Conservation (phyloP, 2,797 vertebrate species). For the Bovichtus diacanthus region DNA sequence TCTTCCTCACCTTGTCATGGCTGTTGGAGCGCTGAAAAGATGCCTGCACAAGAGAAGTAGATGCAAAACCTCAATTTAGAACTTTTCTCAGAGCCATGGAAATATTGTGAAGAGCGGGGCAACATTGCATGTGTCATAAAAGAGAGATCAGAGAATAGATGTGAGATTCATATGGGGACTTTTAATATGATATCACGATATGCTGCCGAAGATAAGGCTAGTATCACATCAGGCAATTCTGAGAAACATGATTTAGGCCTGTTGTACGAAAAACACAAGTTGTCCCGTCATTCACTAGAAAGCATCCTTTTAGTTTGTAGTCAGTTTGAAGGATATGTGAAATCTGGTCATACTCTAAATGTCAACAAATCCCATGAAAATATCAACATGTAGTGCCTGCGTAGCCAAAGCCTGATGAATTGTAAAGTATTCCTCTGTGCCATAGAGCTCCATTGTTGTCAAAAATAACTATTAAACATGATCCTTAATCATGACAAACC, state of each 20-base stretch:
- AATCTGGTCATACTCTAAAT: neutral
- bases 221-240: neutral
- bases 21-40: constrained; percentile 98
- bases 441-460: neutral
- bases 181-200: neutral
- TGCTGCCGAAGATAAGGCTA: neutral
- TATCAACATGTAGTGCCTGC: neutral
- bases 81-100: neutral
- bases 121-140: neutral
- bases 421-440: neutral
- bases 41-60: constrained; percentile 82
- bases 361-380: neutral
- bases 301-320: neutral
- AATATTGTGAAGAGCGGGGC: neutral
- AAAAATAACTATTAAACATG: neutral
- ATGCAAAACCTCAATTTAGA: neutral
- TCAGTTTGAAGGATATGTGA: neutral
- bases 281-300: neutral
- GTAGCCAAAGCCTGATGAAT: neutral
- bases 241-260: neutral
- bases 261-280: neutral
- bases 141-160: neutral
- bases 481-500: neutral
- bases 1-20: constrained; percentile 98
- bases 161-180: neutral